Conservation (phyloP, 2,113 vertebrate genomes). For the Ornithorhynchus anatinus region DNA sequence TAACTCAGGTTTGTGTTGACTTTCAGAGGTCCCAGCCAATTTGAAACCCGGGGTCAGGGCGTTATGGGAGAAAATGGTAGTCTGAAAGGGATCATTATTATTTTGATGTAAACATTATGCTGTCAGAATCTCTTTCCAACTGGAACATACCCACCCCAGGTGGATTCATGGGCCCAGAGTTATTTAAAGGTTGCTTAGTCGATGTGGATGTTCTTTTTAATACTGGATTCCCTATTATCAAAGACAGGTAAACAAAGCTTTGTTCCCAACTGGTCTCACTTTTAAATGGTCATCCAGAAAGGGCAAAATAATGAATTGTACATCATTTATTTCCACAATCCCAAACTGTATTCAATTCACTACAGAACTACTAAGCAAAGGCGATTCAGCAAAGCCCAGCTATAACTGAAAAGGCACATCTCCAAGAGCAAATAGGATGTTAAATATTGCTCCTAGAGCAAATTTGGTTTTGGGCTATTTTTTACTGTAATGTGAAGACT, state of each 20-base stretch:
- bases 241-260: background rate
- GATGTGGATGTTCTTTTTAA: background rate
- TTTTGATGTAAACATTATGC: too few species aligned
- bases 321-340: background rate
- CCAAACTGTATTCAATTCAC: background rate
- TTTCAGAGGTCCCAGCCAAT: too few species aligned
- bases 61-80: too few species aligned
- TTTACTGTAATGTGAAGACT: background rate
- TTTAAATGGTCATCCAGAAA: background rate
- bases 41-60: too few species aligned
- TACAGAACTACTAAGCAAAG: conserved; percentile 7
- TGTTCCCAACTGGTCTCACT: background rate
- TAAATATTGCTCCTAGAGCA: background rate
- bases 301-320: background rate
- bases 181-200: too few species aligned
- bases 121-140: too few species aligned
- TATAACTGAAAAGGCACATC: background rate
- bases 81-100: too few species aligned
- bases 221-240: background rate
- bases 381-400: background rate
- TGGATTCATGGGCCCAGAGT: too few species aligned
- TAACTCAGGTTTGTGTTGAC: too few species aligned
- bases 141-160: too few species aligned
- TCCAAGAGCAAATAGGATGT: background rate
- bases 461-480: background rate